phyloP scores from a whole-genome alignment of 2,797 vertebrate genomes.

The Gadopsis marmoratus region DNA sequence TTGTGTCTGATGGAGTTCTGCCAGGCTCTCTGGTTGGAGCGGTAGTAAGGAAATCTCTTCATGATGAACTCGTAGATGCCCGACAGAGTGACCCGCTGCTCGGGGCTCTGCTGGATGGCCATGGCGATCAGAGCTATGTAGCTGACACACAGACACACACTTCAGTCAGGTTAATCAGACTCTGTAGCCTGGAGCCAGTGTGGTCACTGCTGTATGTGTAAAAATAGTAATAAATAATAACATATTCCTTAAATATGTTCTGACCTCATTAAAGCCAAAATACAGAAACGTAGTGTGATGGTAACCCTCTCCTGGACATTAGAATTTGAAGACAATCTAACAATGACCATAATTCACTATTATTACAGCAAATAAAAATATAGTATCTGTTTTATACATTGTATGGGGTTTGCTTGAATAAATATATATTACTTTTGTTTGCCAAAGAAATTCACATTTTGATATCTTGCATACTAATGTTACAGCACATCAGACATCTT shows the following conservation, averaged over 20 bases:
- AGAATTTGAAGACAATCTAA: neutral
- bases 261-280: neutral
- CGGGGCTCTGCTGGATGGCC: constrained; percentile 98
- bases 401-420: neutral
- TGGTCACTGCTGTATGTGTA: neutral
- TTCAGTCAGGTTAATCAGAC: constrained; percentile 1
- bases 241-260: neutral
- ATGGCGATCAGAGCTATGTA: constrained; percentile 99
- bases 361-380: neutral
- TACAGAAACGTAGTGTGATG: neutral
- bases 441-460: neutral
- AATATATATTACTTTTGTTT: neutral
- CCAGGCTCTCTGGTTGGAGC: constrained; percentile 98
- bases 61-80: constrained; percentile 99
- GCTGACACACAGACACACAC: constrained; percentile 77
- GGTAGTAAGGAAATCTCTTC: constrained; percentile 97
- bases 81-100: constrained; percentile 94
- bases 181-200: neutral
- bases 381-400: neutral
- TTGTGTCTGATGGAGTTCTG: constrained; percentile 99
- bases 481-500: neutral
- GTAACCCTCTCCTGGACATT: neutral
- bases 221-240: neutral
- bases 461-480: neutral
- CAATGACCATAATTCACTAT: neutral